Percentiles rank a stretch among this genome's conserved stretches.
Conservation (phyloP, 2,888 invertebrate genomes). For the Athalia circularis region DNA sequence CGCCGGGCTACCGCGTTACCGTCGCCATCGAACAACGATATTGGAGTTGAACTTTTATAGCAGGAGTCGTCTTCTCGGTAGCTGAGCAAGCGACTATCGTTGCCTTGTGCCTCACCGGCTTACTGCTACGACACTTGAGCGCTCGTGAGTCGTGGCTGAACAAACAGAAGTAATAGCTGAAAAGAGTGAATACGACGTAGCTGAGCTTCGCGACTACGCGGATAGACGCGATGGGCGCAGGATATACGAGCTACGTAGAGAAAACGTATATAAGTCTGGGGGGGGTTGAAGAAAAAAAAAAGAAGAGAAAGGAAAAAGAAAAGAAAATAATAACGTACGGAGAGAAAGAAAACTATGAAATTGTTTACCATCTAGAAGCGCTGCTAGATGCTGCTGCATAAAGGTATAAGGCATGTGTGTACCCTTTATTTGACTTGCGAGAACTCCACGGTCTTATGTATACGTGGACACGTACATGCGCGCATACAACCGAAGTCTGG, state of each 20-base stretch:
- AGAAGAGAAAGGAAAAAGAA: background rate
- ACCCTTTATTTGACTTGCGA: conserved; percentile 40
- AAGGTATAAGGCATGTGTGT: background rate
- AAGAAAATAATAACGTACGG: background rate
- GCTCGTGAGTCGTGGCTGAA: conserved; percentile 24
- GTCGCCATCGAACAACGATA: conserved; percentile 37
- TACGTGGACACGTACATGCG: conserved; percentile 2
- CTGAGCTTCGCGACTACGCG: no score
- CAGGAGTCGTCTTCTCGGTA: conserved; percentile 20
- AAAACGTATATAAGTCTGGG: background rate
- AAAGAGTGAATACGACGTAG: conserved; percentile 34
- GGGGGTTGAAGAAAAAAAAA: background rate
- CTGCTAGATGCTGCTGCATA: conserved; percentile 16
- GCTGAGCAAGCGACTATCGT: conserved; percentile 37
- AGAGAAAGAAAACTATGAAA: conserved; percentile 35
- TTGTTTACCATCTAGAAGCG: conserved; percentile 42
- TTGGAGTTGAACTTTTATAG: conserved; percentile 40
- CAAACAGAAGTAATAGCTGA: conserved; percentile 43
- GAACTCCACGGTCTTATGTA: conserved; percentile 12
- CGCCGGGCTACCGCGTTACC: conserved; percentile 14
- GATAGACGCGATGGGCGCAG: background rate
- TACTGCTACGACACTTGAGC: conserved; percentile 22
- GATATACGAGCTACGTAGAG: background rate
- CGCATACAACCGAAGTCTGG: background rate
- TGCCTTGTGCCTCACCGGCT: conserved; percentile 20